phyloP scores from a whole-genome alignment of 1,140 invertebrate species.

The Stratiolaelaps scimitus region DNA sequence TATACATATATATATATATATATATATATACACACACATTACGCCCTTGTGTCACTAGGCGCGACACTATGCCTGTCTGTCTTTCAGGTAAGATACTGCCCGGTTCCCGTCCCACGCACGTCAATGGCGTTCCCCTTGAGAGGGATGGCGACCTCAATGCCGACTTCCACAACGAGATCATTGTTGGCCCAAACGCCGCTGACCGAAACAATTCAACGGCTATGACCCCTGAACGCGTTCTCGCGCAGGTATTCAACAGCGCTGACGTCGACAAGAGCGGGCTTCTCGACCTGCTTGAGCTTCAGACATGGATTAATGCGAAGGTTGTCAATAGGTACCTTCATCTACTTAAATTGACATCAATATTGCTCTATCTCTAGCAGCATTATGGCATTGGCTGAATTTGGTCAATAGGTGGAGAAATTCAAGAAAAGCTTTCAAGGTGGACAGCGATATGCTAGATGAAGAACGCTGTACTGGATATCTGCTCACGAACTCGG shows the following conservation, averaged over 20 bases:
- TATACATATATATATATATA: no score
- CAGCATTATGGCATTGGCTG: no score
- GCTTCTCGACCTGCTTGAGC: slow-evolving; percentile 34
- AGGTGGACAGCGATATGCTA: no score
- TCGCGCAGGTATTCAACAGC: slow-evolving; percentile 40
- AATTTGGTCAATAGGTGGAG: no score
- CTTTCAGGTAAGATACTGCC: neutral
- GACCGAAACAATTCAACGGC: slow-evolving; percentile 28
- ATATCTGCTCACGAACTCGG: neutral
- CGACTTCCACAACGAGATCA: slow-evolving; percentile 34
- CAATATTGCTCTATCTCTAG: no score
- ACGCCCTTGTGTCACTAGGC: no score
- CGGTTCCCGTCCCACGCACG: slow-evolving; percentile 29
- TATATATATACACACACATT: no score
- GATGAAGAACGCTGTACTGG: no score
- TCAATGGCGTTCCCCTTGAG: slow-evolving; percentile 34
- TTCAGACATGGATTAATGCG: slow-evolving; percentile 29
- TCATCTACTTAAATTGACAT: no score
- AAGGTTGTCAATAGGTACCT: slow-evolving; percentile 30
- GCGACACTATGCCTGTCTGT: no score
- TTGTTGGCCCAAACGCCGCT: slow-evolving; percentile 30
- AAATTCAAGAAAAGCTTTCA: no score
- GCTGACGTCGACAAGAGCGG: slow-evolving; percentile 41
- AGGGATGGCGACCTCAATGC: slow-evolving; percentile 35
- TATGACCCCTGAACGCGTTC: slow-evolving; percentile 33